Evolutionary conservation across 2,113 vertebrate genomes (phyloP).

Genomic region (Megaceryle maxima): DNA sequence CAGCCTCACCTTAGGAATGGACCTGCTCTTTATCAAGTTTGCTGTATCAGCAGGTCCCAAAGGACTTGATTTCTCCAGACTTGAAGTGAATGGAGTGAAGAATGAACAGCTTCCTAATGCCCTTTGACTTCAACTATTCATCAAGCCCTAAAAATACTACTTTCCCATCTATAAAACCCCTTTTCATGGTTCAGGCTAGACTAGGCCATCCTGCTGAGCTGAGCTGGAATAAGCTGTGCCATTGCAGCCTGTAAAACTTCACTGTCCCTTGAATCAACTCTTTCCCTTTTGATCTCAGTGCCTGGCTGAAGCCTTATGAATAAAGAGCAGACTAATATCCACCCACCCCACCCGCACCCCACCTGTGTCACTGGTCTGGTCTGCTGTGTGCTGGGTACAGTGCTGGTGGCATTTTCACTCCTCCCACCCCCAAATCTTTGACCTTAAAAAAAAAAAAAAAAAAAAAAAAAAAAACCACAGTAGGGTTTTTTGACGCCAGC

Average conservation of each 20-base stretch:
- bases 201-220: background rate
- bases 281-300: background rate
- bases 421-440: background rate
- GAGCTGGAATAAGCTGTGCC: background rate
- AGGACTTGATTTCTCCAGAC: background rate
- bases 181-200: background rate
- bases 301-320: background rate
- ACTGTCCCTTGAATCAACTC: background rate
- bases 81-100: background rate
- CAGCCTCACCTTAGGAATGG: background rate
- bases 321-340: background rate
- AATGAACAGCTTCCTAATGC: background rate
- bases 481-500: background rate
- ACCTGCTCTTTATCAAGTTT: background rate
- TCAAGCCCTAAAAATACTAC: background rate
- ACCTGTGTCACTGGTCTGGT: background rate
- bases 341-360: rapidly evolving
- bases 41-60: background rate
- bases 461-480: too few species aligned
- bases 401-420: background rate
- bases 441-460: background rate
- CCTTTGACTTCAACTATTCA: background rate
- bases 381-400: background rate
- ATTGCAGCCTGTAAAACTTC: background rate
- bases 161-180: background rate